Conservation (phyloP, 1,140 invertebrate genomes). For the Andrena cerasifolii region DNA sequence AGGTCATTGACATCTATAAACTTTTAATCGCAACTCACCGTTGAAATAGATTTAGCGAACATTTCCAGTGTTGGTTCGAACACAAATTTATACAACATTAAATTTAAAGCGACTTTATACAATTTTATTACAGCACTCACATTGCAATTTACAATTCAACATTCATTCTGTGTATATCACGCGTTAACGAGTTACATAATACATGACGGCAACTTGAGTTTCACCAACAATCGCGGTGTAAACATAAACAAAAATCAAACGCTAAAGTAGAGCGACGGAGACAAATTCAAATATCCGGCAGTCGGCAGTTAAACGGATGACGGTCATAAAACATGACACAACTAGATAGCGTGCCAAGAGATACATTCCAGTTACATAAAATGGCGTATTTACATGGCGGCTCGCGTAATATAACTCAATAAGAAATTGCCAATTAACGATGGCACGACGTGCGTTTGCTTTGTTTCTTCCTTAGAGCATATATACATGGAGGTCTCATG, state of each 20-base stretch:
- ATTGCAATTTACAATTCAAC: neutral
- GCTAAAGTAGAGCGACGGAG: neutral
- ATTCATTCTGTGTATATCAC: too few relatives aligned
- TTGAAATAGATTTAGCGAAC: neutral
- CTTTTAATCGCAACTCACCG: constrained; percentile 8
- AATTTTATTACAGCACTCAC: neutral
- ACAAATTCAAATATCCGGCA: constrained; percentile 26
- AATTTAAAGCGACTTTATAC: too few relatives aligned
- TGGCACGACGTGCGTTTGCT: neutral
- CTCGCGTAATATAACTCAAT: neutral
- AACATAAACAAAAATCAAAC: neutral
- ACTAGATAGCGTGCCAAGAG: constrained; percentile 5
- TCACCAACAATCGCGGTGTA: neutral
- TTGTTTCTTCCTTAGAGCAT: neutral
- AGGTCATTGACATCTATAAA: neutral
- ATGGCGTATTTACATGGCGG: constrained; percentile 22
- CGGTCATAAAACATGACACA: constrained; percentile 1
- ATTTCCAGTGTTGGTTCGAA: neutral
- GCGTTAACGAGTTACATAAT: neutral
- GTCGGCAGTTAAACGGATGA: constrained; percentile 12
- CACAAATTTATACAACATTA: neutral
- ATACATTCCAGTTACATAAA: neutral
- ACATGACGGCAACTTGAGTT: neutral
- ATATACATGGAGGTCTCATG: too few relatives aligned
- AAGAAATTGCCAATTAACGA: neutral